Base-by-base conservation (phyloP, 2,888 invertebrate genomes). In the Melieria picta region DNA sequence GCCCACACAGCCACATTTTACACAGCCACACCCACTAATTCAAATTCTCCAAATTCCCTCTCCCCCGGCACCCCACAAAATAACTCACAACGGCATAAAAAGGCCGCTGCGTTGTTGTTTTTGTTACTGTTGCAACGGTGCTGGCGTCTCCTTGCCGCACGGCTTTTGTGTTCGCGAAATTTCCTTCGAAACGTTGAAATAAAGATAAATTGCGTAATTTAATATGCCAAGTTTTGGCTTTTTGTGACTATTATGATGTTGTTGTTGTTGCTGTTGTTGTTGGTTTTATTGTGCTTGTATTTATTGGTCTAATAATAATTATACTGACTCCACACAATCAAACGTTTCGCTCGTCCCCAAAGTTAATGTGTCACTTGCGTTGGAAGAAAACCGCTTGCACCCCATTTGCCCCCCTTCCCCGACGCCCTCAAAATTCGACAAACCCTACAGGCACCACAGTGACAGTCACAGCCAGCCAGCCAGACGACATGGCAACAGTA, bases 201-300 rank as follows among this genome's bases (percentile, higher is more conserved):
- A 76, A 74, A 75, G 77, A 76, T 77, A 77, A 77, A 77, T 77
- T 76, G 72, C 73, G 75, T 74, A 72, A 75, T 75, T 77, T 76
- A 74, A 76, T 76, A 76, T 75, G 75, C 69, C 75, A 76, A 76
- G 69, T 75, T 77, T 76, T 72, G 46, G 10, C 9, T 43, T 65
- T 48, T 63, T 66, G 45, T 43, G 52, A 50, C 10, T 56, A n/a
- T 46, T 56, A 5, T 48, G 7, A 66, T 64, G 61, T 68, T 62
- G 30, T 61, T 63, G 64, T 72, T 73, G 57, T 56, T 67, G 48
- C 43, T 74, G 16, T 69, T 64, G 52, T 67, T 65, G 52, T 74
- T 73, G 50, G 3, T 70, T 50, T 65, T 50, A 66, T 64, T 56
- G 68, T 55, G 57, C 64, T 62, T 56, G 63, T 73, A 75, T 76